These are phyloP conservation scores for Pteruthius melanotis DNA, from an alignment of 2,113 vertebrate species.

Conservation along the genomic window DNA sequence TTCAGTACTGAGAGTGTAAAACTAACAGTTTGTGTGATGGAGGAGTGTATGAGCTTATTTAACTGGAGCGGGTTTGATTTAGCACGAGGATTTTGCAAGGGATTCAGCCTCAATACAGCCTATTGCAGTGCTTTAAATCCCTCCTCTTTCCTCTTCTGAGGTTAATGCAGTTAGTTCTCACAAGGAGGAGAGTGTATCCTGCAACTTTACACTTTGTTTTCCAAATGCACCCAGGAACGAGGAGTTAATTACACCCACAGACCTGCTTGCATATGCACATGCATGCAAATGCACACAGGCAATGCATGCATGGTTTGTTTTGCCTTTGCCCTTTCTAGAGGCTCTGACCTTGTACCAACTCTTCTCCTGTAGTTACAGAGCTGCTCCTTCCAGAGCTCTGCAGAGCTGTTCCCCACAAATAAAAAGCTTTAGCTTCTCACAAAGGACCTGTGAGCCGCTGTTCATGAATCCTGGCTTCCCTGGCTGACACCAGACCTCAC, in stretches of 20 bases:
- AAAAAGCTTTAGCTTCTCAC: background rate
- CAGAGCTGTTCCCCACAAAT: background rate
- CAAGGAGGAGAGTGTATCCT: background rate
- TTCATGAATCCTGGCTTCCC: background rate
- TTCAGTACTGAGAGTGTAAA: background rate
- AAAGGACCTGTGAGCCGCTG: background rate
- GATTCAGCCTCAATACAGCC: background rate
- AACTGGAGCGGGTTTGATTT: background rate
- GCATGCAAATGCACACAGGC: background rate
- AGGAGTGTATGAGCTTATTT: background rate
- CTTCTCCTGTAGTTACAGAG: background rate
- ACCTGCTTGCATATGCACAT: background rate
- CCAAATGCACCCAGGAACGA: background rate
- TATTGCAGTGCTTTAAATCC: constrained; percentile 17
- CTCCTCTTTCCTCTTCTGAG: background rate
- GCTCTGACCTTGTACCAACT: constrained; percentile 33
- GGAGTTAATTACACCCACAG: background rate
- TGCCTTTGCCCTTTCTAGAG: background rate
- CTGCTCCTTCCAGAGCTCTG: constrained; percentile 3
- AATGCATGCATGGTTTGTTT: background rate
- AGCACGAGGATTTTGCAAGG: background rate
- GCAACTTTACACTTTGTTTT: background rate
- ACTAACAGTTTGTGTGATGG: background rate
- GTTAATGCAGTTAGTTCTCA: background rate
- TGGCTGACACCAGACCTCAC: background rate